A percentile compares a stretch with the other conserved stretches of the same genome.
phyloP scores from a whole-genome alignment of 2,888 invertebrate genomes.

The Oeneis ivallda region DNA sequence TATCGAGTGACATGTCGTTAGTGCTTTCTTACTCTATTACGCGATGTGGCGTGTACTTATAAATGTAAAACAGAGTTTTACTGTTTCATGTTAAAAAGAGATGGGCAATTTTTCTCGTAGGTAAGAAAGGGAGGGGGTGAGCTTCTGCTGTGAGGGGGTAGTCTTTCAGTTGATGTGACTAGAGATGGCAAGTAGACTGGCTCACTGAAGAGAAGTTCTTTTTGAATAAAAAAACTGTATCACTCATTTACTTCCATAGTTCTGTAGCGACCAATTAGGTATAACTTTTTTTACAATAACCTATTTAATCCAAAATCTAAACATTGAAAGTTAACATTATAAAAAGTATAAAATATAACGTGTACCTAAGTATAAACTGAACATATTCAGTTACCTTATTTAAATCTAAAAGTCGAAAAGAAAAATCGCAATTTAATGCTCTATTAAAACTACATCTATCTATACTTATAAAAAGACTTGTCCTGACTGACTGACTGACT shows the following conservation, averaged over 20 bases:
- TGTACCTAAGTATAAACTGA: too few relatives aligned
- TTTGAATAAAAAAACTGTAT: neutral
- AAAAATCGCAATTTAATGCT: too few relatives aligned
- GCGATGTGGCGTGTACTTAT: slow-evolving; percentile 74
- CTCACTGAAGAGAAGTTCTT: slow-evolving; percentile 29
- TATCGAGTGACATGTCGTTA: neutral
- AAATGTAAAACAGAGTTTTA: slow-evolving; percentile 79
- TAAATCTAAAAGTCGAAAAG: too few relatives aligned
- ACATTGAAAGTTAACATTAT: too few relatives aligned
- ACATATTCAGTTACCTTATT: too few relatives aligned
- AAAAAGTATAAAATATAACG: too few relatives aligned
- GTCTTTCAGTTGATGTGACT: slow-evolving; percentile 74
- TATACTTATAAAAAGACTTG: too few relatives aligned
- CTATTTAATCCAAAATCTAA: neutral
- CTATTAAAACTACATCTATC: too few relatives aligned
- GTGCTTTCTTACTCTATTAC: slow-evolving; percentile 28
- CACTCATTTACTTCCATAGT: neutral
- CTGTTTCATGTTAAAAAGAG: slow-evolving; percentile 44
- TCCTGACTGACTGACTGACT: too few relatives aligned
- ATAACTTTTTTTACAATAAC: neutral
- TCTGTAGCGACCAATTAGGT: neutral
- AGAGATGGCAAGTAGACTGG: neutral
- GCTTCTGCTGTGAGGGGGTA: slow-evolving; percentile 45
- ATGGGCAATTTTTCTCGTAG: slow-evolving; percentile 41
- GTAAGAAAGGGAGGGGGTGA: slow-evolving; percentile 42